Conservation (phyloP, 2,113 vertebrate species). For the Ailuropoda melanoleuca region DNA sequence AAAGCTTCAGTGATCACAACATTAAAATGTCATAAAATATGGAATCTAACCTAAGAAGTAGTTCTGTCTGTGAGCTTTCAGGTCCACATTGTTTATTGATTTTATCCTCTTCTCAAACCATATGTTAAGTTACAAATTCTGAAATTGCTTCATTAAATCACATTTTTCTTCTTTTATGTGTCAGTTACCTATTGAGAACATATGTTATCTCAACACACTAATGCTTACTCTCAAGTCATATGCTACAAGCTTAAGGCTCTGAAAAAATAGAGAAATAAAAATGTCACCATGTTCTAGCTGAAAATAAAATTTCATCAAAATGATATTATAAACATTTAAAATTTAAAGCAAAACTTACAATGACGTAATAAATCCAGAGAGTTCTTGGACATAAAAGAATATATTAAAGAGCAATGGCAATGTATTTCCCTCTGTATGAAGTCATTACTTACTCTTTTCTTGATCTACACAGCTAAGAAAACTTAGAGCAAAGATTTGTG, state of each 20-base stretch:
- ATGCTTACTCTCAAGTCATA: conserved; percentile 73
- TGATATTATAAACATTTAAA: conserved; percentile 77
- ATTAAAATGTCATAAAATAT: conserved; percentile 72
- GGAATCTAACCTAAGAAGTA: conserved; percentile 69
- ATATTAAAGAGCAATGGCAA: not conserved
- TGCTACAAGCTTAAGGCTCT: conserved; percentile 47
- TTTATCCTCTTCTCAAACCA: conserved; percentile 82
- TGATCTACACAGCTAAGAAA: not conserved
- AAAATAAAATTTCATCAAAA: conserved; percentile 80
- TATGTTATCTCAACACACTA: conserved; percentile 80
- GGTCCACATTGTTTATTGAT: conserved; percentile 78
- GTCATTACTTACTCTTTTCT: not conserved
- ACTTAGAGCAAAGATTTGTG: not conserved
- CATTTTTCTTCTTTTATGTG: conserved; percentile 83
- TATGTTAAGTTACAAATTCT: conserved; percentile 81
- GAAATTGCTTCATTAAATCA: conserved; percentile 86
- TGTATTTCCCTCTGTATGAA: not conserved
- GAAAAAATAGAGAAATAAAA: conserved; percentile 79
- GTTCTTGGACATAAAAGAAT: not conserved
- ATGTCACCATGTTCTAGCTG: conserved; percentile 65
- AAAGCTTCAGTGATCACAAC: conserved; percentile 66
- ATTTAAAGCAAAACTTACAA: conserved; percentile 74
- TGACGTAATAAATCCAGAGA: conserved; percentile 61
- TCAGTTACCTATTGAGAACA: conserved; percentile 85
- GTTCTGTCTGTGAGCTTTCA: conserved; percentile 74